Conservation (phyloP, 2,797 vertebrate species). For the Gadopsis bispinosus region DNA sequence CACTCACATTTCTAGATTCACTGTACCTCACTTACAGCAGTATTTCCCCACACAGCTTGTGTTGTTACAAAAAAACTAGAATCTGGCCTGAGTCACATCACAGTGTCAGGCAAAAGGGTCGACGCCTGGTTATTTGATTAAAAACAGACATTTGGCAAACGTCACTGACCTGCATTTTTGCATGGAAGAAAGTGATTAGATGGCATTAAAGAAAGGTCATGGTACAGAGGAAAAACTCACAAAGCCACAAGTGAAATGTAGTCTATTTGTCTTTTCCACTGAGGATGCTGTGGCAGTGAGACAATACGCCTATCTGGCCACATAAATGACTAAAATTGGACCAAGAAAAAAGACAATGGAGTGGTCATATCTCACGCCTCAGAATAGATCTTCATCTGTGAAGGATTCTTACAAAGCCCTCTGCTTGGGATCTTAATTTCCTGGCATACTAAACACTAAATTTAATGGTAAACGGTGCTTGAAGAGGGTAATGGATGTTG, state of each 20-base stretch:
- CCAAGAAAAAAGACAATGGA: slow-evolving; percentile 4
- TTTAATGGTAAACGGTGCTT: slow-evolving; percentile 21
- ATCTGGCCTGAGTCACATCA: background rate
- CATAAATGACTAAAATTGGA: slow-evolving; percentile 9
- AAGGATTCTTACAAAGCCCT: slow-evolving; percentile 21
- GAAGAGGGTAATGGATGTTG: background rate
- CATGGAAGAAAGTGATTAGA: background rate
- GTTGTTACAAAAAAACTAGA: background rate
- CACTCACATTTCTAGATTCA: background rate
- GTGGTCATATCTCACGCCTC: background rate
- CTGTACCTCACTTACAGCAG: background rate
- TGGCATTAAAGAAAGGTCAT: slow-evolving; percentile 2
- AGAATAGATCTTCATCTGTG: slow-evolving; percentile 30
- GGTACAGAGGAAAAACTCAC: background rate
- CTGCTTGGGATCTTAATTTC: slow-evolving; percentile 5
- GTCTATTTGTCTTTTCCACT: background rate
- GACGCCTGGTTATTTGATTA: background rate
- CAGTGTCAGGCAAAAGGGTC: background rate
- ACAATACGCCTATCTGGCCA: background rate
- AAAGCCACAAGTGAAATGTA: slow-evolving; percentile 6
- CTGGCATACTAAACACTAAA: background rate
- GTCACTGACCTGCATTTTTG: slow-evolving; percentile 1
- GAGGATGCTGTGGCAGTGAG: background rate
- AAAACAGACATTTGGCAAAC: slow-evolving; percentile 12
- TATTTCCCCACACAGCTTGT: background rate